Percentiles rank a stretch among this genome's conserved stretches.
These are phyloP conservation scores for Bubalus kerabau DNA, from an alignment of 2,113 vertebrate species.

Conservation along the genomic window DNA sequence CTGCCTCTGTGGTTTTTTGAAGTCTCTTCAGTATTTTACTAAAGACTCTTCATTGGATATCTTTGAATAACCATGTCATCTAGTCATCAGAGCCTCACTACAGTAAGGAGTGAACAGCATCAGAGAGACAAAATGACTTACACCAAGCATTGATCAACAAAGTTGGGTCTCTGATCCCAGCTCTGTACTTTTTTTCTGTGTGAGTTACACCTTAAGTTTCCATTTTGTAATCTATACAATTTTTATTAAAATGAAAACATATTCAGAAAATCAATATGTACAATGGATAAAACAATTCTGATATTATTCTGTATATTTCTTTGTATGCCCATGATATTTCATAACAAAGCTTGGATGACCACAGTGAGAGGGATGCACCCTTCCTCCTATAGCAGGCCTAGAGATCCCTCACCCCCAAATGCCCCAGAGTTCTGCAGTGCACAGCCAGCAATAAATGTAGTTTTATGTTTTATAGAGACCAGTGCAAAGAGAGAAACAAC, in stretches of 20 bases:
- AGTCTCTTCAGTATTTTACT: not conserved
- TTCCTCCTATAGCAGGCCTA: not conserved
- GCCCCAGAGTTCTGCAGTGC: not conserved
- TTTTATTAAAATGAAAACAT: not conserved
- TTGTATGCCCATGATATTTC: not conserved
- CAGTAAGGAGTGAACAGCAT: not conserved
- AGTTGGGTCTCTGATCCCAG: not conserved
- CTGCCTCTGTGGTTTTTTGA: not conserved
- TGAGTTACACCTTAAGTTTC: not conserved
- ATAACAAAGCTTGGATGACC: not conserved
- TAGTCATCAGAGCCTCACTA: not conserved
- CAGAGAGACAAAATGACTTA: not conserved
- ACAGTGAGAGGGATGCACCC: too few species aligned
- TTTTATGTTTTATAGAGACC: not conserved
- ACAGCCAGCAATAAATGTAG: not conserved
- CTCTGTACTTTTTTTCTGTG: not conserved
- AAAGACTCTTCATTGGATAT: not conserved
- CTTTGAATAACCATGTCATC: not conserved
- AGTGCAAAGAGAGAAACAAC: not conserved
- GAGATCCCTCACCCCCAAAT: rapidly evolving
- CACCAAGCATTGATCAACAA: too few species aligned
- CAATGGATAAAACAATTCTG: not conserved
- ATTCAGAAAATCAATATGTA: not conserved
- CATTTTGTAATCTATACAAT: not conserved
- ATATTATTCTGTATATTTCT: not conserved